phyloP scores from a whole-genome alignment of 2,888 invertebrate species.

The Cosmia trapezina region DNA sequence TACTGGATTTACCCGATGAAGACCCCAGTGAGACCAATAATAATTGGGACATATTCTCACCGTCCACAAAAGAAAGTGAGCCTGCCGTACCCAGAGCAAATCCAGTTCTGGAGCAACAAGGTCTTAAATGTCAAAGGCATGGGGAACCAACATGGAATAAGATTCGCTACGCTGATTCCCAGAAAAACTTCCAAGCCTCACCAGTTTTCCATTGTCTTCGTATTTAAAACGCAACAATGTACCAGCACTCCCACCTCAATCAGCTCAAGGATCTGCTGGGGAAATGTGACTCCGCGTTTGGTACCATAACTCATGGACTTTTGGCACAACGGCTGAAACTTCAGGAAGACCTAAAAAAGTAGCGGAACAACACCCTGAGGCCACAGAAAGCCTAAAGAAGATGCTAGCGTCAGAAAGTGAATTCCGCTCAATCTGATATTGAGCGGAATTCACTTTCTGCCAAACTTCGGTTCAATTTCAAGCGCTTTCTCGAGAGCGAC shows the following conservation, averaged over 20 bases:
- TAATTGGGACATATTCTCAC: conserved; percentile 2
- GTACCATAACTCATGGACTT: conserved; percentile 1
- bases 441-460: too few species aligned
- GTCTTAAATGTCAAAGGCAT: too few species aligned
- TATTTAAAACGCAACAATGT: not conserved
- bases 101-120: not conserved
- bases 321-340: not conserved
- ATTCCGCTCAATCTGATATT: conserved; percentile 7
- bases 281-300: not conserved
- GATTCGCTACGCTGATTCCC: too few species aligned
- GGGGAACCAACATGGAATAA: too few species aligned
- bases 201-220: too few species aligned
- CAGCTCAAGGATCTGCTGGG: not conserved
- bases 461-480: too few species aligned
- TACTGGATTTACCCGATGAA: too few species aligned
- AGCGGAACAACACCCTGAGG: not conserved
- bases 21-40: not conserved
- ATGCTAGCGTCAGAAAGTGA: conserved; percentile 3
- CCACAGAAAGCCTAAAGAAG: conserved; percentile 2
- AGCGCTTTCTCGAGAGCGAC: too few species aligned
- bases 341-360: not conserved
- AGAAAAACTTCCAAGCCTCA: too few species aligned
- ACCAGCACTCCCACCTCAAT: not conserved
- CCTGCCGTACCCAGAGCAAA: not conserved
- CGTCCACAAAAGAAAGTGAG: not conserved